A percentile compares a stretch with the other conserved stretches of the same genome.
phyloP scores from a whole-genome alignment of 2,888 invertebrate genomes.

The Helicoverpa assulta region DNA sequence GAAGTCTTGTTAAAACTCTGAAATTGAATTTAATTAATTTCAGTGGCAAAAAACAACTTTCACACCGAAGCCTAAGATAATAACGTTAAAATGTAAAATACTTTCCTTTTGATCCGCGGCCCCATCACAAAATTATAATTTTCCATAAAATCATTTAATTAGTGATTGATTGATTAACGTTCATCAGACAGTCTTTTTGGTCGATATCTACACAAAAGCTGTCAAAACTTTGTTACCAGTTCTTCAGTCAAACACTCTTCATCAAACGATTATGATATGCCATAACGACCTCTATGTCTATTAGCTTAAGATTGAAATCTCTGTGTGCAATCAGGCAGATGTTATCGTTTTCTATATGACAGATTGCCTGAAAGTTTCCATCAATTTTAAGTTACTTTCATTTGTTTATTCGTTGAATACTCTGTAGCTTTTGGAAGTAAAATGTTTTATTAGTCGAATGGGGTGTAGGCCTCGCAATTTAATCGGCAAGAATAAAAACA shows the following conservation, averaged over 20 bases:
- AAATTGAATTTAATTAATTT: neutral
- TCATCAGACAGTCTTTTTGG: constrained; percentile 64
- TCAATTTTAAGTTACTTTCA: constrained; percentile 59
- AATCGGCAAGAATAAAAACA: constrained; percentile 5
- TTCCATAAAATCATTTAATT: constrained; percentile 63
- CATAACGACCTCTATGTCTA: constrained; percentile 12
- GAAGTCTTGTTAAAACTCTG: neutral
- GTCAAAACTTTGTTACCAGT: constrained; percentile 68
- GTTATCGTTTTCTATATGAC: constrained; percentile 58
- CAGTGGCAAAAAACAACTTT: constrained; percentile 1
- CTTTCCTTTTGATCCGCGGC: constrained; percentile 37
- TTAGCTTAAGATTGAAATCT: neutral
- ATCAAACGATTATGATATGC: neutral
- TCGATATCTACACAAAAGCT: constrained; percentile 68
- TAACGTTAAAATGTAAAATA: constrained; percentile 41
- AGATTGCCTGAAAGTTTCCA: constrained; percentile 61
- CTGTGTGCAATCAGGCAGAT: constrained; percentile 23
- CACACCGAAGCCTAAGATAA: constrained; percentile 8
- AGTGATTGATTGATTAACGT: constrained; percentile 70
- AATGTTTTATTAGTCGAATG: constrained; percentile 39
- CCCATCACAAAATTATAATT: constrained; percentile 46
- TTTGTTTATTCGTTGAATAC: constrained; percentile 53
- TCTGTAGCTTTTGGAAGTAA: constrained; percentile 29
- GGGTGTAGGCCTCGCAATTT: constrained; percentile 1
- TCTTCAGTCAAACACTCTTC: constrained; percentile 58